These are phyloP conservation scores for Lacerta agilis DNA, from an alignment of 2,797 vertebrate genomes.

Conservation along the genomic window DNA sequence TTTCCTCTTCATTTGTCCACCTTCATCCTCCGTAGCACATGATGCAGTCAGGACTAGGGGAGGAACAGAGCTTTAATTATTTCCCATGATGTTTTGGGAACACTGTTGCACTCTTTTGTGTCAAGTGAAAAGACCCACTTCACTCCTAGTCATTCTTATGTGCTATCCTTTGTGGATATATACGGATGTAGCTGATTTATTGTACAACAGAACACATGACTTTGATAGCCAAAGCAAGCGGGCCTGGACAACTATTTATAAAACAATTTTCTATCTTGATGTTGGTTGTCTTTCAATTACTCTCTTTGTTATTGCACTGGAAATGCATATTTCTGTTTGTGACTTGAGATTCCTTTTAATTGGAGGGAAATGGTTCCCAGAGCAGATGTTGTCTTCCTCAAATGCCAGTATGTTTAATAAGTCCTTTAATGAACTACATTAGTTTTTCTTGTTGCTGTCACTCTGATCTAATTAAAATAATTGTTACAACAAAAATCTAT, in stretches of 20 bases:
- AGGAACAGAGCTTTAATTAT: background rate
- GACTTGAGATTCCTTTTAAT: background rate
- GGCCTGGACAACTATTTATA: background rate
- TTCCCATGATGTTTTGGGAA: background rate
- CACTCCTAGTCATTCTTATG: background rate
- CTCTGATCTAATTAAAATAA: background rate
- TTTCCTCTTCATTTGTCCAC: background rate
- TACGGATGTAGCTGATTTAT: accelerated
- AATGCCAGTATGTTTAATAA: conserved; percentile 1
- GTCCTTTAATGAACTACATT: conserved; percentile 29
- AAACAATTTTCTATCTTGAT: background rate
- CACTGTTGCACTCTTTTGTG: background rate
- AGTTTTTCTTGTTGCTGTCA: conserved; percentile 17
- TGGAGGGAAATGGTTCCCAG: conserved; percentile 12
- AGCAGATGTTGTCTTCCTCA: background rate
- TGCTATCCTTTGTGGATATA: background rate
- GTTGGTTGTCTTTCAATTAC: background rate
- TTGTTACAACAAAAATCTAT: conserved; percentile 30
- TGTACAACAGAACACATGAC: background rate
- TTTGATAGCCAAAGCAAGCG: background rate
- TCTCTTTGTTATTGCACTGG: background rate
- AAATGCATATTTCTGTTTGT: conserved; percentile 14
- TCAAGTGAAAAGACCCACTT: background rate
- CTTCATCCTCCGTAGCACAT: background rate
- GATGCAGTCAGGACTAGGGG: too few relatives aligned